These are phyloP conservation scores for Helarctos malayanus DNA, from an alignment of 2,797 vertebrate genomes.

Conservation along the genomic window DNA sequence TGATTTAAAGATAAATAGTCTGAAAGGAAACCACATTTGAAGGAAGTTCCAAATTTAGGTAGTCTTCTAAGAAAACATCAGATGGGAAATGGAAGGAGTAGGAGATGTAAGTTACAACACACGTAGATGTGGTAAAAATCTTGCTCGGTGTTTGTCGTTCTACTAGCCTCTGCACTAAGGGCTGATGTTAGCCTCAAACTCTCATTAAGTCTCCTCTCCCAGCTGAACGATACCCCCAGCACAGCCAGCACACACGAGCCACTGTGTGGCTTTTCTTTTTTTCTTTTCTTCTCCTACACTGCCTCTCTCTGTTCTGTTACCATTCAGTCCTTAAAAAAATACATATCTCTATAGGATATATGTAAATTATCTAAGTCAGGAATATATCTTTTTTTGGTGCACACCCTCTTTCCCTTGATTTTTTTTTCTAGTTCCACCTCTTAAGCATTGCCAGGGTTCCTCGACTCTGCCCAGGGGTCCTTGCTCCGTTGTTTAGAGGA, in stretches of 20 bases:
- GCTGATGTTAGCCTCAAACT: background rate
- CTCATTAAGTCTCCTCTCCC: background rate
- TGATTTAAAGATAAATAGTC: background rate
- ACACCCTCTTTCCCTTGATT: background rate
- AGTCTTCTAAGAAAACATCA: background rate
- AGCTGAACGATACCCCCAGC: background rate
- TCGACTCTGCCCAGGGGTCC: background rate
- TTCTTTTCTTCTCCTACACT: background rate
- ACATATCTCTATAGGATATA: too few relatives aligned
- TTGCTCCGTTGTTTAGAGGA: background rate
- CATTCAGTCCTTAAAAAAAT: background rate
- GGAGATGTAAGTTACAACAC: background rate
- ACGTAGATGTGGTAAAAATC: background rate
- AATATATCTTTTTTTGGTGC: background rate
- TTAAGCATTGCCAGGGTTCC: background rate
- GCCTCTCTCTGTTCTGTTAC: background rate
- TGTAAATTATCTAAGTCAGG: background rate
- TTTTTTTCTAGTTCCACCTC: background rate
- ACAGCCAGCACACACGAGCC: fast-evolving
- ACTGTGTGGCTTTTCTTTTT: background rate
- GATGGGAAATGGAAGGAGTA: background rate
- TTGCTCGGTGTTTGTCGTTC: background rate
- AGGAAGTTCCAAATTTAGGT: background rate
- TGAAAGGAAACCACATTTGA: background rate
- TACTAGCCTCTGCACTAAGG: background rate